Evolutionary conservation across 2,888 invertebrate genomes (phyloP), one percentile per base, ranked within the genome.

Genomic region (Rhaphigaster nebulosa): DNA sequence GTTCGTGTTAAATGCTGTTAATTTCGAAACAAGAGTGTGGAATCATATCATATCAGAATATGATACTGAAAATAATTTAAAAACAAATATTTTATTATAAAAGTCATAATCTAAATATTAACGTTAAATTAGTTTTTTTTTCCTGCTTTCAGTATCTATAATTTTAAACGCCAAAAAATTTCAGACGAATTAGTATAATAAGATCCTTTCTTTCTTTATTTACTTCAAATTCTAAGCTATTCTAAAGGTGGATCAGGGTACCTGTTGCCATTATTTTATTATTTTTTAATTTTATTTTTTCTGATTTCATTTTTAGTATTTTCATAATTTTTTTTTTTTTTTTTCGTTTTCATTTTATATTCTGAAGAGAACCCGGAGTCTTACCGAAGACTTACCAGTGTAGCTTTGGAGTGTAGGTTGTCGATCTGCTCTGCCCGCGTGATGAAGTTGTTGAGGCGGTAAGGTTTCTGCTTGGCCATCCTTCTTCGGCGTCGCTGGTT

Each of bases 391-490:
- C 90, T 90, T 70, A 90, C 90, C 90, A 90, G 29, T 5, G 5
- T 15, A 15, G 90, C 84, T 34, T 90, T 90, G 90, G 87, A 29
- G 56, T 90, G 90, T 52, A 90, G 90, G n/a, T 90, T 60, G 84
- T 90, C 90, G 13, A 90, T 60, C 38, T 80, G 45, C 38, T 90
- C 90, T 0, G 84, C 54, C 10, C 87, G 80, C 90, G 90, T 38
- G 84, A 90, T 87, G 90, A 65, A 84, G 60, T 90, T 90, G 87
- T 84, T 90, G 90, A 90, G 90, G 45, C 70, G 60, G 87, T 90
- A 87, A n/a, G 90, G 90, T 34, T 80, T 90, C 54, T 52, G 90
- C 87, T 90, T 90, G 54, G 90, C 84, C 90, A 90, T 90, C 87
- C 90, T 90, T 70, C 89, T 89, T 70, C 65, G 45, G 45, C 1